phyloP scores from a whole-genome alignment of 2,888 invertebrate genomes.

The Oscheius sp. region DNA sequence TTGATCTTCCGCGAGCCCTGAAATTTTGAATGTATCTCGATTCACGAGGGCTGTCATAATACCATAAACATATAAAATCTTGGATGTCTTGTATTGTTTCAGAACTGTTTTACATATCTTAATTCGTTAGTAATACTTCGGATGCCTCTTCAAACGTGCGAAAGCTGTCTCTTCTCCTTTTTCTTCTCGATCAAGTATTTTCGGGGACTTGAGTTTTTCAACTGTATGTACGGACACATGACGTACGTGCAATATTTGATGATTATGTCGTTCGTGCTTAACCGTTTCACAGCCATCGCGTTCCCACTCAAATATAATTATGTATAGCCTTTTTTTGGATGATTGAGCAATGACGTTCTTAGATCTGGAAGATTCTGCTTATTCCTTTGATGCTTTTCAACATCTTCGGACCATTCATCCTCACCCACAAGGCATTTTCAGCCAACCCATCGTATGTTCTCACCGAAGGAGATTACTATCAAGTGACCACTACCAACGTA shows the following conservation, averaged over 20 bases:
- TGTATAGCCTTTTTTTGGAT: neutral
- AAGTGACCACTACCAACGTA: neutral
- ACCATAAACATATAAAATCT: too few species aligned
- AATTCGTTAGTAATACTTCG: constrained; percentile 9
- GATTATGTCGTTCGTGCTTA: constrained; percentile 7
- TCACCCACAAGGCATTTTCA: neutral
- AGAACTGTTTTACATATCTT: constrained; percentile 2
- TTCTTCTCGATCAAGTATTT: neutral
- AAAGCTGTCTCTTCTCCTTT: neutral
- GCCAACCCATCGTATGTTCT: too few species aligned
- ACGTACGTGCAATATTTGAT: constrained; percentile 2
- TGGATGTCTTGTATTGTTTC: neutral
- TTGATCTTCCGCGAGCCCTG: too few species aligned
- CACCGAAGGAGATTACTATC: neutral
- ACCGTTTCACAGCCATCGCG: constrained; percentile 13
- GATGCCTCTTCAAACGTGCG: neutral
- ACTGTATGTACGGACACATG: constrained; percentile 1
- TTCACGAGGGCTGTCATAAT: too few species aligned
- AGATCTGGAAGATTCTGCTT: constrained; percentile 10
- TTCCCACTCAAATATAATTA: constrained; percentile 2
- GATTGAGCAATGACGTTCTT: too few species aligned
- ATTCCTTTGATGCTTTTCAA: constrained; percentile 3
- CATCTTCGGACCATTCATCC: neutral
- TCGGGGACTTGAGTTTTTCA: neutral
- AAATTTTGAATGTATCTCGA: too few species aligned